A percentile compares a stretch with the other conserved stretches of the same genome.
phyloP scores from a whole-genome alignment of 1,140 invertebrate species.

The Drosophila micromelanica region DNA sequence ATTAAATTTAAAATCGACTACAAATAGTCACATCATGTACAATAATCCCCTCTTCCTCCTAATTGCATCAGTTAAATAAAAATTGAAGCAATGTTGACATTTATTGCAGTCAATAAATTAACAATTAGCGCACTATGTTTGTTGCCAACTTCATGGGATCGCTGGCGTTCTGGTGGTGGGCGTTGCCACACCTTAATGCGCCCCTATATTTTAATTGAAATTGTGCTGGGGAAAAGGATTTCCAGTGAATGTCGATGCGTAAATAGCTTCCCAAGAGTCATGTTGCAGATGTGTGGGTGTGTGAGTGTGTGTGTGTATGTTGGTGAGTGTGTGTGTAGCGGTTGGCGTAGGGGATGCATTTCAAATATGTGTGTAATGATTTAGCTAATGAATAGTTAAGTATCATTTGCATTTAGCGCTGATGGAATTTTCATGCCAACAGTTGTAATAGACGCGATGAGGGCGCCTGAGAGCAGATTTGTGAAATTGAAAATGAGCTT shows the following conservation, averaged over 20 bases:
- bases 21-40: neutral
- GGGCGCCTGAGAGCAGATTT: neutral
- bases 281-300: conserved; percentile 31
- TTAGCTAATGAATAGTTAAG: conserved; percentile 70
- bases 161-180: conserved; percentile 28
- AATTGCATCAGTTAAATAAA: conserved; percentile 61
- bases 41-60: too few species aligned
- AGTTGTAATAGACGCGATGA: conserved; percentile 6
- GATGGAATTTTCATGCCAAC: conserved; percentile 64
- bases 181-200: conserved; percentile 12
- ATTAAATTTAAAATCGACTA: conserved; percentile 34
- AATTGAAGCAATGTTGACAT: conserved; percentile 63
- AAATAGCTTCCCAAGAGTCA: conserved; percentile 46
- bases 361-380: conserved; percentile 54
- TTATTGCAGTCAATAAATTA: conserved; percentile 80
- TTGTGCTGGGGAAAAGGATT: conserved; percentile 57
- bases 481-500: conserved; percentile 45
- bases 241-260: conserved; percentile 60
- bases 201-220: conserved; percentile 68
- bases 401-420: conserved; percentile 57
- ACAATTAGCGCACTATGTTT: conserved; percentile 60
- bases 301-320: too few species aligned
- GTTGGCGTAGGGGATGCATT: conserved; percentile 20
- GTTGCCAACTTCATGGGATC: conserved; percentile 3
- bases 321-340: too few species aligned